phyloP scores from a whole-genome alignment of 2,113 vertebrate genomes.

The Phalacrocorax brasilianus region DNA sequence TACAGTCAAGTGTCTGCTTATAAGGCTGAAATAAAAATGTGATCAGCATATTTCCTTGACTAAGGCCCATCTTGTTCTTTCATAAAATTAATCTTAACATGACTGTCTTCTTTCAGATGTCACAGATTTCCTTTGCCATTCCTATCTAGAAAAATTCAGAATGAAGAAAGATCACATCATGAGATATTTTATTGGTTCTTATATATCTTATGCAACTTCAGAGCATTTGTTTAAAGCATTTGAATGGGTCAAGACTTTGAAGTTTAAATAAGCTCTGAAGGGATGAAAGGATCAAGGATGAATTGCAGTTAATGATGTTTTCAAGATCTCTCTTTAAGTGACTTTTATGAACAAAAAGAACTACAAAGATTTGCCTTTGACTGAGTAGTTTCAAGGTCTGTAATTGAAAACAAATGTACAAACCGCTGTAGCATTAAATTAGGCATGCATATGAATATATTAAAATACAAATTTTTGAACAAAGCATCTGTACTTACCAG shows the following conservation, averaged over 20 bases:
- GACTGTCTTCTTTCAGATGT: not conserved
- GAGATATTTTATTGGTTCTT: not conserved
- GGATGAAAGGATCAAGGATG: constrained; percentile 37
- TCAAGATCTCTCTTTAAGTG: constrained; percentile 9
- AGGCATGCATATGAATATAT: not conserved
- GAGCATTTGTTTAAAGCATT: not conserved
- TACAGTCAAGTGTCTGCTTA: not conserved
- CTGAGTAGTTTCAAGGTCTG: constrained; percentile 12
- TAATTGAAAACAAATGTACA: constrained; percentile 35
- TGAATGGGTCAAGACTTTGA: constrained; percentile 44
- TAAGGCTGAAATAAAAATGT: not conserved
- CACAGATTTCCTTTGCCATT: not conserved
- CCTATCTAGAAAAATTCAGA: not conserved
- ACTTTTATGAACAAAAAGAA: constrained; percentile 35
- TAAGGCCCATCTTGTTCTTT: not conserved
- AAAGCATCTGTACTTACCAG: not conserved
- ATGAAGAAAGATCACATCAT: not conserved
- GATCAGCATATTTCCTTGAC: not conserved
- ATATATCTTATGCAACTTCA: constrained; percentile 8
- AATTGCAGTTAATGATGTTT: constrained; percentile 34
- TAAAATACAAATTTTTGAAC: not conserved
- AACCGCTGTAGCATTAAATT: not conserved
- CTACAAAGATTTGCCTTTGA: constrained; percentile 37
- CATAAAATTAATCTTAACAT: not conserved
- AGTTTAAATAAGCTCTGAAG: constrained; percentile 35